Evolutionary conservation across 1,140 invertebrate genomes (phyloP).

Genomic region (Himalopsyche phryganea): DNA sequence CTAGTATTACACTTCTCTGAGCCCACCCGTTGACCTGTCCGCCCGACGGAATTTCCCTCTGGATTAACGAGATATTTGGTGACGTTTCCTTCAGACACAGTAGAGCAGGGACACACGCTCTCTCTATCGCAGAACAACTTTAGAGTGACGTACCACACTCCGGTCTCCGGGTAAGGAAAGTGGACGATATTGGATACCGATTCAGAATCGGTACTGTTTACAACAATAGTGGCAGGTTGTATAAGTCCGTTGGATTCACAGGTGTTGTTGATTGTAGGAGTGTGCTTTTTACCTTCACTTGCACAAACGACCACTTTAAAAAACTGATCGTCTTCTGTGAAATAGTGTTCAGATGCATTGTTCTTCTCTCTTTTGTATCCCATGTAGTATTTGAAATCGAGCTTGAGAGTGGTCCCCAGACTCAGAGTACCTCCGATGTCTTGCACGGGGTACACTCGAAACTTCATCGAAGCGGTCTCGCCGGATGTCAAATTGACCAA

Average conservation of each 20-base stretch:
- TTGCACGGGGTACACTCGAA: slow-evolving; percentile 61
- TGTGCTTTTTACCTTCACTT: slow-evolving; percentile 49
- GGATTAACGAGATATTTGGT: slow-evolving; percentile 45
- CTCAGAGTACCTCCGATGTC: slow-evolving; percentile 69
- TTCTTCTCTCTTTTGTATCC: slow-evolving; percentile 44
- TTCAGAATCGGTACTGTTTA: slow-evolving; percentile 56
- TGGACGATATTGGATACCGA: slow-evolving; percentile 44
- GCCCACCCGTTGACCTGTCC: slow-evolving; percentile 31
- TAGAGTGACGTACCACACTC: slow-evolving; percentile 70
- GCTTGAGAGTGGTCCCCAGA: slow-evolving; percentile 61
- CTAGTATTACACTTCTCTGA: slow-evolving; percentile 45
- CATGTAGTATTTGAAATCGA: slow-evolving; percentile 52
- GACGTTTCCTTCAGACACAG: slow-evolving; percentile 38
- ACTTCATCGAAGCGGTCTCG: slow-evolving; percentile 59
- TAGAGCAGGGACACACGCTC: slow-evolving; percentile 46
- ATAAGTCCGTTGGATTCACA: slow-evolving; percentile 54
- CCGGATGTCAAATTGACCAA: slow-evolving; percentile 62
- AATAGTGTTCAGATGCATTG: slow-evolving; percentile 39
- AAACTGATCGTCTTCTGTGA: slow-evolving; percentile 45
- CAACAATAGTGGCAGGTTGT: slow-evolving; percentile 51
- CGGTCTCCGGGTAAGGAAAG: slow-evolving; percentile 76
- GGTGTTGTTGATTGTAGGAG: slow-evolving; percentile 54
- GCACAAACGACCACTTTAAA: slow-evolving; percentile 58
- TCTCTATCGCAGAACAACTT: slow-evolving; percentile 57
- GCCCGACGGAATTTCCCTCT: slow-evolving; percentile 23